These are phyloP conservation scores for Propithecus perrieri DNA, from an alignment of 2,797 vertebrate genomes.

Conservation along the genomic window DNA sequence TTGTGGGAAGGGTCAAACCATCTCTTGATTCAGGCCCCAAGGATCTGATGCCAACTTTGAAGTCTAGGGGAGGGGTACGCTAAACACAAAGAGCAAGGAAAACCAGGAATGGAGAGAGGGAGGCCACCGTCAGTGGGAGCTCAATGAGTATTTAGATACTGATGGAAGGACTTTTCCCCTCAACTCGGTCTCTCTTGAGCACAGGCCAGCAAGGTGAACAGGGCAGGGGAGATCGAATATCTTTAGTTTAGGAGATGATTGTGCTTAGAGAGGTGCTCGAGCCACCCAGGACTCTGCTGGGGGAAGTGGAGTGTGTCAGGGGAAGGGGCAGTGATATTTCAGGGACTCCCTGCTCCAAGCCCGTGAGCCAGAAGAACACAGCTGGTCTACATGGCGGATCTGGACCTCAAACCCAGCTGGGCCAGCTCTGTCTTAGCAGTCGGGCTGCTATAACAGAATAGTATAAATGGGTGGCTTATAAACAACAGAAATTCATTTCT, in stretches of 20 bases:
- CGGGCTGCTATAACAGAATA: neutral
- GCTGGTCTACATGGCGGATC: neutral
- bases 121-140: neutral
- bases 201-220: neutral
- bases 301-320: neutral
- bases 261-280: neutral
- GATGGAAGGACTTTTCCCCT: neutral
- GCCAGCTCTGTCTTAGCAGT: neutral
- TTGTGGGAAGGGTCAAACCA: neutral
- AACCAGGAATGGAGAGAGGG: neutral
- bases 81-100: neutral
- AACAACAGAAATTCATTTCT: neutral
- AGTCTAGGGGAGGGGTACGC: neutral
- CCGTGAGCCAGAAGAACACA: neutral
- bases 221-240: neutral
- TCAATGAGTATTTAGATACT: neutral
- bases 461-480: neutral
- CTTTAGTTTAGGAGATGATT: neutral
- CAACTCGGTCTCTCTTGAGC: neutral
- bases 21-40: neutral
- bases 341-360: neutral
- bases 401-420: neutral
- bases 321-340: neutral
- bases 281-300: neutral
- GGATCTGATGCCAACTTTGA: neutral